These are phyloP conservation scores for Thysanoteuthis rhombus DNA, from an alignment of 2,888 invertebrate genomes.

Conservation along the genomic window DNA sequence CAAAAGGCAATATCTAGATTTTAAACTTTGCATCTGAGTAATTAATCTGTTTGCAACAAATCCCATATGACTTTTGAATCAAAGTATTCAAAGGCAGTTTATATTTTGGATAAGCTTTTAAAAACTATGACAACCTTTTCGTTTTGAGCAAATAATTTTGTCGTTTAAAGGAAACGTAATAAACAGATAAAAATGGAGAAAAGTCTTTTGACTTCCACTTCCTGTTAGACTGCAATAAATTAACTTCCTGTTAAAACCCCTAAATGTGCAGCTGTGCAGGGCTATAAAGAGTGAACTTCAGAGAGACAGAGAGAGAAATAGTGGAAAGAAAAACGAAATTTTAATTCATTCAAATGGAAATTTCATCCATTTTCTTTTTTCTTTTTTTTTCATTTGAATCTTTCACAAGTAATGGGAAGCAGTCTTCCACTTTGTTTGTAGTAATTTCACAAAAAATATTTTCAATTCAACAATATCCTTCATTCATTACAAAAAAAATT, in stretches of 20 bases:
- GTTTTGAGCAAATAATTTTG: background rate
- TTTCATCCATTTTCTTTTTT: background rate
- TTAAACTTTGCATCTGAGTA: no score
- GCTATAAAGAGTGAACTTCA: background rate
- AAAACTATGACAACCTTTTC: background rate
- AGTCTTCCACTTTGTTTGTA: no score
- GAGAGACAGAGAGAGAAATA: background rate
- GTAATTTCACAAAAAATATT: no score
- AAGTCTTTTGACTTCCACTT: background rate
- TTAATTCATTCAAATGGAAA: background rate
- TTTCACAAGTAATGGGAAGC: no score
- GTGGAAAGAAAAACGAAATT: background rate
- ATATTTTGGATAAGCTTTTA: background rate
- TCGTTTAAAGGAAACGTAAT: constrained; percentile 12
- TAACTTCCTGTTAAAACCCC: background rate
- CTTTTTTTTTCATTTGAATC: background rate
- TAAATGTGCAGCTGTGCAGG: background rate
- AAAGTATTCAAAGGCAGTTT: background rate
- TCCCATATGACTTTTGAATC: background rate
- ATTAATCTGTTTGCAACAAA: background rate
- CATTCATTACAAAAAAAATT: no score
- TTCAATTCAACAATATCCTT: no score
- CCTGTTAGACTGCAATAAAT: background rate
- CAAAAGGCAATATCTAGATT: no score
- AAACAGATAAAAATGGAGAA: background rate